These are phyloP conservation scores for Drosophila histrio DNA, from an alignment of 2,888 invertebrate species.

Conservation along the genomic window DNA sequence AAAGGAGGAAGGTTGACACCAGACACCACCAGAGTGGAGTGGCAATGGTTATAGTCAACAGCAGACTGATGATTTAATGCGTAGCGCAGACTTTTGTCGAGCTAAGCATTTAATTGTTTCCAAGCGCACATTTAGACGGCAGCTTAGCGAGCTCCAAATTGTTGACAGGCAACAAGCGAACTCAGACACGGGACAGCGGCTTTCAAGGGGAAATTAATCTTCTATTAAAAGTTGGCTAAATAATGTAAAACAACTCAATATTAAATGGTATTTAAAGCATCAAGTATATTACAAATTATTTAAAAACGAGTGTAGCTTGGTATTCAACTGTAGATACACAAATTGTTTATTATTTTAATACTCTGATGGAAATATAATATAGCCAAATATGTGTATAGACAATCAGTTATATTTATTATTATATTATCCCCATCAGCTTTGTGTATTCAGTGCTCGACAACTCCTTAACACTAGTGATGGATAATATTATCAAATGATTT, in stretches of 20 bases:
- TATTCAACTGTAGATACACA: too few relatives aligned
- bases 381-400: too few relatives aligned
- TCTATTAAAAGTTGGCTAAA: neutral
- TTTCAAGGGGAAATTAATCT: neutral
- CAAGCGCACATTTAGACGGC: constrained; percentile 48
- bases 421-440: too few relatives aligned
- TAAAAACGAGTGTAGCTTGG: too few relatives aligned
- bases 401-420: too few relatives aligned
- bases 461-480: too few relatives aligned
- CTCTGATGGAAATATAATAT: too few relatives aligned
- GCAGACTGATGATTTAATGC: constrained; percentile 79
- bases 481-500: too few relatives aligned
- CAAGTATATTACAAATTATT: neutral
- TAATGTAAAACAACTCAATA: neutral
- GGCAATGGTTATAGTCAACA: constrained; percentile 54
- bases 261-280: neutral
- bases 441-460: too few relatives aligned
- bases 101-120: constrained; percentile 79
- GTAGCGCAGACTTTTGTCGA: constrained; percentile 76
- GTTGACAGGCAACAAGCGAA: constrained; percentile 2
- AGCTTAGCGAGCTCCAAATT: constrained; percentile 11
- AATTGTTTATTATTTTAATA: too few relatives aligned
- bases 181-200: neutral
- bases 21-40: constrained; percentile 3
- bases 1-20: constrained; percentile 33